phyloP scores from a whole-genome alignment of 1,140 invertebrate genomes.

The Cyclina sinensis region DNA sequence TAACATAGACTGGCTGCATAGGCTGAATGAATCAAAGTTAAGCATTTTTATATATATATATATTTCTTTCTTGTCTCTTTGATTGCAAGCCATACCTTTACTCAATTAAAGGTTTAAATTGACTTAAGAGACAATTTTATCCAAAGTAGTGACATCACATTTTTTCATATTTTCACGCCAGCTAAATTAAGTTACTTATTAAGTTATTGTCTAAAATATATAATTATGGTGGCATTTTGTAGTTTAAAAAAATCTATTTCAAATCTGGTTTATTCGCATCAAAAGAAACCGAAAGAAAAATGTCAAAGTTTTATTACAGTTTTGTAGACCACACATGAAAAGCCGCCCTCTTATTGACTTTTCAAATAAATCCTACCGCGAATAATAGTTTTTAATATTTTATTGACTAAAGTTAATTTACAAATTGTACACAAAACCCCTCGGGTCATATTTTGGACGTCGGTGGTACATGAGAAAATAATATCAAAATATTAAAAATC shows the following conservation, averaged over 20 bases:
- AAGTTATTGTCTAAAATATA: too few species aligned
- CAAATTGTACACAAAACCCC: conserved; percentile 28
- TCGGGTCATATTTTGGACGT: conserved; percentile 1
- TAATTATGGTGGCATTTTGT: neutral
- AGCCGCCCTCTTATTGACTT: conserved; percentile 19
- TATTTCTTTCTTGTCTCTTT: too few species aligned
- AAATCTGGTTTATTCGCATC: neutral
- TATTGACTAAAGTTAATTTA: conserved; percentile 59
- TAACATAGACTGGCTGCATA: too few species aligned
- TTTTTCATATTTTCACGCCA: too few species aligned
- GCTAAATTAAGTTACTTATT: too few species aligned
- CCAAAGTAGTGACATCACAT: too few species aligned
- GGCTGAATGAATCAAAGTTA: too few species aligned
- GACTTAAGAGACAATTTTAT: too few species aligned
- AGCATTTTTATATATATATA: too few species aligned
- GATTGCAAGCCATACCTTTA: too few species aligned
- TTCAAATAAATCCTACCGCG: conserved; percentile 19
- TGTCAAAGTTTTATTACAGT: conserved; percentile 9
- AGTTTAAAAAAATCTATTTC: neutral
- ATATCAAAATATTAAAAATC: conserved; percentile 52
- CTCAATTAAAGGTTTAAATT: neutral
- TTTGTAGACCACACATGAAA: conserved; percentile 38
- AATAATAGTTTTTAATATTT: conserved; percentile 14
- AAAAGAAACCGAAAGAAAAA: neutral
- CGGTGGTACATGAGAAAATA: conserved; percentile 28